Percentiles rank a stretch among this genome's conserved stretches.
Conservation (phyloP, 2,888 invertebrate genomes). For the Hanleya hanleyi region DNA sequence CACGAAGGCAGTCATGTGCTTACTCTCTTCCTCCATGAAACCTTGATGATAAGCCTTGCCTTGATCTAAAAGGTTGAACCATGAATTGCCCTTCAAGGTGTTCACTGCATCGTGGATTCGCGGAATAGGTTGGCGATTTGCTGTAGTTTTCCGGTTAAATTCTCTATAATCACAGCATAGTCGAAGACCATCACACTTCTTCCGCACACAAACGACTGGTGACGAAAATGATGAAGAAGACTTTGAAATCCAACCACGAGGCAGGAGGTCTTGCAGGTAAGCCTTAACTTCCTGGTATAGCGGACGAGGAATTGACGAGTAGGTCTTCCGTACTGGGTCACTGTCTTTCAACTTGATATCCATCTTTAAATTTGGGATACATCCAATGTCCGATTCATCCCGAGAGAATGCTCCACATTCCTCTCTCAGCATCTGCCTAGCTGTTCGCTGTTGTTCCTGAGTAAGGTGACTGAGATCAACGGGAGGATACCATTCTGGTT, state of each 20-base stretch:
- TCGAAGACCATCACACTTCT: slow-evolving; percentile 23
- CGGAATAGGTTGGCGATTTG: slow-evolving; percentile 31
- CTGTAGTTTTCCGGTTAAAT: slow-evolving; percentile 22
- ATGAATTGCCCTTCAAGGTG: slow-evolving; percentile 21
- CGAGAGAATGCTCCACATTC: slow-evolving; percentile 33
- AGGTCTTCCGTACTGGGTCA: slow-evolving; percentile 31
- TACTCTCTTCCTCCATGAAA: slow-evolving; percentile 21
- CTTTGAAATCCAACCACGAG: slow-evolving; percentile 30
- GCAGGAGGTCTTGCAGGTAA: slow-evolving; percentile 33
- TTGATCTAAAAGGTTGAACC: slow-evolving; percentile 31
- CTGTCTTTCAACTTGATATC: slow-evolving; percentile 34
- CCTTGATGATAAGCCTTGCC: slow-evolving; percentile 34
- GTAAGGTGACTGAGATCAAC: slow-evolving; percentile 20
- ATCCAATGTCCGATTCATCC: slow-evolving; percentile 36
- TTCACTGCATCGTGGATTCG: slow-evolving; percentile 28
- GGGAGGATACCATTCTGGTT: slow-evolving; percentile 25
- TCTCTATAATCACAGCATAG: slow-evolving; percentile 34
- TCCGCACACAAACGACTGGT: slow-evolving; percentile 27
- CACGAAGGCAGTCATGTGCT: slow-evolving; percentile 31
- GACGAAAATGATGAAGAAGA: slow-evolving; percentile 28
- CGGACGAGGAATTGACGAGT: slow-evolving; percentile 34
- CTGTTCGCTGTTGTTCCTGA: slow-evolving; percentile 16
- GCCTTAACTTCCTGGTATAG: slow-evolving; percentile 42
- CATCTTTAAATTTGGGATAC: slow-evolving; percentile 28
- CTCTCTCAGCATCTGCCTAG: slow-evolving; percentile 30